Base-by-base conservation (phyloP, 2,797 vertebrate species). In the Clarias laeviceps region DNA sequence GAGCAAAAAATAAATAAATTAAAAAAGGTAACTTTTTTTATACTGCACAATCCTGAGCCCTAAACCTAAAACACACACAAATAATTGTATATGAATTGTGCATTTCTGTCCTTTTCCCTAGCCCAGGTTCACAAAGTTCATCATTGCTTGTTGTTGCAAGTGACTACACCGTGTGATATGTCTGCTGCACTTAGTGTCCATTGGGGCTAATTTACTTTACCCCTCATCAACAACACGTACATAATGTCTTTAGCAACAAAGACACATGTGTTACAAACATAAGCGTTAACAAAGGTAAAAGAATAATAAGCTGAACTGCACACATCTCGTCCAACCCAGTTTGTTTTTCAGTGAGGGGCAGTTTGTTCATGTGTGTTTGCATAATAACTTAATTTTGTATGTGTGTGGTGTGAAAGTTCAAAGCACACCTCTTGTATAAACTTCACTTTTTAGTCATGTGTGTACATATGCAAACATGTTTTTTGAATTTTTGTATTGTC, bases 141-240 rank as follows among this genome's bases (percentile, higher is more conserved):
- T 64, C 15, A 50, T 12, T 20, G 0, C 3, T 62, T n/a, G 22
- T n/a, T 80, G 37, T 12, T 37, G 37, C 7, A n/a, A n/a, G 34
- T 22, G 4, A 22, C 12, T 78, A 22, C 9, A 76, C 27, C 17
- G 1, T 20, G 29, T 59, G 20, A 18, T 2, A 29, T 64, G 27
- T 17, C 9, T 20, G 29, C 15, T 22, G n/a, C 4, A 1, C 22
- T 50, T 32, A 14, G 40, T 22, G 32, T 80, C 61, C 40, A 12
- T 29, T 32, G 62, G 3, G 79, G n/a, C n/a, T 18, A 50, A 54
- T 80, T 80, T 80, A 66, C 65, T 66, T 50, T 50, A 66, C 8
- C 24, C 37, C 62, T 50, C 40, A 50, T 80, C 59, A 20, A 22
- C 0, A 5, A 80, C n/a, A 27, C 34, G 0, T 40, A 1, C 79